Conservation (phyloP, 2,113 vertebrate genomes). For the Rynchops niger region DNA sequence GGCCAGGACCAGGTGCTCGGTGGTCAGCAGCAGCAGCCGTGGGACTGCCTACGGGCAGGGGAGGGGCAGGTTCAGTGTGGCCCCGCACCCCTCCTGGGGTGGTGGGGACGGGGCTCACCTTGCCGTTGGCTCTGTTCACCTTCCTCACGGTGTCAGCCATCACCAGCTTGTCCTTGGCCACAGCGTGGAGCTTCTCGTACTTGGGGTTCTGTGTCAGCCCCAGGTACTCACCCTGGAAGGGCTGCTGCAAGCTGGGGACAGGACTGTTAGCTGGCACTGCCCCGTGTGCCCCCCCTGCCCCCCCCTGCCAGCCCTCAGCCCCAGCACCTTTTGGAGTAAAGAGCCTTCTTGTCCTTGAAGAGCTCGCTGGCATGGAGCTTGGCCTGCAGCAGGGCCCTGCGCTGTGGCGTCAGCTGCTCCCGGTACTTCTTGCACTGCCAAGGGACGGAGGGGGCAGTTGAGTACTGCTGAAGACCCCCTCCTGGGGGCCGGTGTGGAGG, state of each 20-base stretch:
- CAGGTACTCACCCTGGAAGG: constrained; percentile 74
- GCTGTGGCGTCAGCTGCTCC: constrained; percentile 57
- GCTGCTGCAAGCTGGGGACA: constrained; percentile 66
- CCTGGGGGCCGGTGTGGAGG: fast-evolving
- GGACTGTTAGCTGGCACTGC: neutral
- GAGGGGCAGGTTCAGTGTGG: neutral
- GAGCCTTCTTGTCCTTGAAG: constrained; percentile 78
- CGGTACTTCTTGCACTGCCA: constrained; percentile 77
- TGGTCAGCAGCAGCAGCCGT: constrained; percentile 76
- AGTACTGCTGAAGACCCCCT: fast-evolving
- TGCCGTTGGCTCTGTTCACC: constrained; percentile 76
- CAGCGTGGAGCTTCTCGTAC: constrained; percentile 68
- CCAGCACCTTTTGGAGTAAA: constrained; percentile 74
- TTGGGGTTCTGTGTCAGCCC: constrained; percentile 73
- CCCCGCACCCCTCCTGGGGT: fast-evolving
- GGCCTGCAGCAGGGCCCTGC: constrained; percentile 56
- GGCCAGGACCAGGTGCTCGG: constrained; percentile 69
- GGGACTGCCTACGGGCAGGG: constrained; percentile 31
- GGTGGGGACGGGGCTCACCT: constrained; percentile 20
- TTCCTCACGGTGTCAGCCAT: constrained; percentile 74
- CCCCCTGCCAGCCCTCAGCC: neutral
- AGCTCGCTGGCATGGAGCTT: constrained; percentile 79
- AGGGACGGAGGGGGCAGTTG: fast-evolving
- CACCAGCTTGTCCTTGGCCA: constrained; percentile 72
- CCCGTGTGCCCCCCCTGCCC: fast-evolving